Evolutionary conservation across 2,113 vertebrate species (phyloP).

Genomic region (Blennius ocellaris): DNA sequence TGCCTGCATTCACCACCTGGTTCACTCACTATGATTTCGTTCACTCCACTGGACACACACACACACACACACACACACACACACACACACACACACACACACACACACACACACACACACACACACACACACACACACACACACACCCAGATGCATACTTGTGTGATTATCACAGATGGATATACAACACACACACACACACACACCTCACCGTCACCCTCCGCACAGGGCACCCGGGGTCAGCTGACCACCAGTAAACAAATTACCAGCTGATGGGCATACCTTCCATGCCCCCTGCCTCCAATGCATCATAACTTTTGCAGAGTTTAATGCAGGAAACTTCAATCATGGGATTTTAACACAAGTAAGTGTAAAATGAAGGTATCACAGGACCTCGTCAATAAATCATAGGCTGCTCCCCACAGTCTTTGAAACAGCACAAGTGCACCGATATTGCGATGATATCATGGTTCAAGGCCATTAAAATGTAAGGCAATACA

Average conservation of each 20-base stretch:
- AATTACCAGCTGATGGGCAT: constrained; percentile 38
- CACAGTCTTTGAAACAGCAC: constrained; percentile 43
- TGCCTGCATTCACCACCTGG: constrained; percentile 72
- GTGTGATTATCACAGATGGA: too few species aligned
- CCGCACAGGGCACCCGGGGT: constrained; percentile 64
- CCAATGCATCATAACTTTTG: background rate
- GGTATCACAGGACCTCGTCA: constrained; percentile 38
- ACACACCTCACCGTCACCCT: constrained; percentile 4
- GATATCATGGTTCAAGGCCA: constrained; percentile 64
- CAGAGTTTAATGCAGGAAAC: constrained; percentile 11
- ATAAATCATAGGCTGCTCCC: constrained; percentile 47
- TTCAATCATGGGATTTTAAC: constrained; percentile 20
- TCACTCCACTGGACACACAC: constrained; percentile 67
- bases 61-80: constrained; percentile 34
- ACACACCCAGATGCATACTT: background rate
- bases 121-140: constrained; percentile 19
- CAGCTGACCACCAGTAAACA: constrained; percentile 67
- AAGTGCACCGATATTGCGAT: constrained; percentile 42
- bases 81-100: constrained; percentile 12
- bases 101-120: constrained; percentile 50
- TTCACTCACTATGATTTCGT: constrained; percentile 73
- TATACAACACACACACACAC: too few species aligned
- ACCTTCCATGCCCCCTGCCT: constrained; percentile 44
- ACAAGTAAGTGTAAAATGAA: constrained; percentile 37
- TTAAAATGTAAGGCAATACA: constrained; percentile 66